Evolutionary conservation across 2,113 vertebrate genomes (phyloP).

Genomic region (Piliocolobus tephrosceles): DNA sequence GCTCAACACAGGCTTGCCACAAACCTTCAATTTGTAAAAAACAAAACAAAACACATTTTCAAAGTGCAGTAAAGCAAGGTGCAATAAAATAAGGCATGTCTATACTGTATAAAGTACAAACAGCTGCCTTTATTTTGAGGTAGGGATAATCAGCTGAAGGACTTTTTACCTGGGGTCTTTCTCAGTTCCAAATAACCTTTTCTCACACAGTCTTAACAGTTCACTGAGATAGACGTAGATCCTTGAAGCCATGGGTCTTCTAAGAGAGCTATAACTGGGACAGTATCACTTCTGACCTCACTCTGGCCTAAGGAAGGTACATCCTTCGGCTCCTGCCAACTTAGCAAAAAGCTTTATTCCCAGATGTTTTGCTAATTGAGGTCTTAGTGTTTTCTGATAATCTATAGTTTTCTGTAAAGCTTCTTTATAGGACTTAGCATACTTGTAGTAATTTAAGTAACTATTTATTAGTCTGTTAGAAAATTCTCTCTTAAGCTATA

Average conservation of each 20-base stretch:
- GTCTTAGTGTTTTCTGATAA: slow-evolving; percentile 14
- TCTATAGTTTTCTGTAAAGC: background rate
- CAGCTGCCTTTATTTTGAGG: background rate
- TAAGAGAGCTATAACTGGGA: background rate
- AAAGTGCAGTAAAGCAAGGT: background rate
- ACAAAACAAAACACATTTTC: background rate
- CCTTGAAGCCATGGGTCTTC: background rate
- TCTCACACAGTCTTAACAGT: background rate
- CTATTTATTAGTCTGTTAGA: background rate
- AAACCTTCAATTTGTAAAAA: background rate
- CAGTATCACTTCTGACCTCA: background rate
- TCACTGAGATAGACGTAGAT: background rate
- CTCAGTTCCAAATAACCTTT: background rate
- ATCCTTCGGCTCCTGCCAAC: background rate
- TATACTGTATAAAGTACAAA: background rate
- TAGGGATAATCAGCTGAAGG: background rate
- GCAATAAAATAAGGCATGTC: background rate
- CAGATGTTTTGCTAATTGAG: background rate
- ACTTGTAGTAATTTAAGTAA: slow-evolving; percentile 5
- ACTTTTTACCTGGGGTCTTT: background rate
- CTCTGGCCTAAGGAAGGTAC: background rate
- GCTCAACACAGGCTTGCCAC: background rate
- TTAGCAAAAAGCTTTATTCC: slow-evolving; percentile 13
- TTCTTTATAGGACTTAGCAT: background rate
- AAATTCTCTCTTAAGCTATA: background rate